A percentile compares a stretch with the other conserved stretches of the same genome.
Evolutionary conservation across 2,113 vertebrate genomes (phyloP).

Genomic region (Fulmarus glacialis): DNA sequence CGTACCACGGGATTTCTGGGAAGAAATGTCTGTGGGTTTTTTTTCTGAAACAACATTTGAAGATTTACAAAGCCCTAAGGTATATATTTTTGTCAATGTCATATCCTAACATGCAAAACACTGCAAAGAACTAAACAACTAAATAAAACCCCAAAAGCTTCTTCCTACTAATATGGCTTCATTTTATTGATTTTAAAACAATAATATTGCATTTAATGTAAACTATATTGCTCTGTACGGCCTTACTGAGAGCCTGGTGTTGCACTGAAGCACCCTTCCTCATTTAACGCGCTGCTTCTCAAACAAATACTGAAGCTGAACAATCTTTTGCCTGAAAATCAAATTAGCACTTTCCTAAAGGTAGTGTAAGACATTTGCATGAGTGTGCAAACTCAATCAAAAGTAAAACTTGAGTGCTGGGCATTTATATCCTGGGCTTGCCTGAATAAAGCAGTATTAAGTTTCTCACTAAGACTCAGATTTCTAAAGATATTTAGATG

Average conservation of each 20-base stretch:
- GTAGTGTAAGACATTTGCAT: neutral
- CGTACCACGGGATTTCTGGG: neutral
- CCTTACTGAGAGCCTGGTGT: neutral
- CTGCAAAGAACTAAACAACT: neutral
- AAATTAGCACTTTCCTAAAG: conserved; percentile 14
- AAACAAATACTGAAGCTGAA: neutral
- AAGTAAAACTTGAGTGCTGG: conserved; percentile 3
- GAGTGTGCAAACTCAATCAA: conserved; percentile 26
- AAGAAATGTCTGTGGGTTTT: neutral
- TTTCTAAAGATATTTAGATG: conserved; percentile 56
- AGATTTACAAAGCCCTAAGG: neutral
- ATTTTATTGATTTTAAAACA: neutral
- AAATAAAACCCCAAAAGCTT: fast-evolving
- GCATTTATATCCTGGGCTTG: neutral
- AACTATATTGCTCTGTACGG: neutral
- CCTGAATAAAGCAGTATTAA: conserved; percentile 9
- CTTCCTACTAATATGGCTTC: neutral
- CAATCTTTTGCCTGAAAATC: neutral
- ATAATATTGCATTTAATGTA: neutral
- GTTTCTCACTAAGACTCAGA: conserved; percentile 14
- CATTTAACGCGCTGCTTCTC: neutral
- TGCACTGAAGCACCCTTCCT: neutral
- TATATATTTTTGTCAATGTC: neutral
- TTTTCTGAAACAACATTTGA: neutral
- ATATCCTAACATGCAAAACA: neutral